Conservation (phyloP, 2,113 vertebrate genomes). For the Motacilla alba region DNA sequence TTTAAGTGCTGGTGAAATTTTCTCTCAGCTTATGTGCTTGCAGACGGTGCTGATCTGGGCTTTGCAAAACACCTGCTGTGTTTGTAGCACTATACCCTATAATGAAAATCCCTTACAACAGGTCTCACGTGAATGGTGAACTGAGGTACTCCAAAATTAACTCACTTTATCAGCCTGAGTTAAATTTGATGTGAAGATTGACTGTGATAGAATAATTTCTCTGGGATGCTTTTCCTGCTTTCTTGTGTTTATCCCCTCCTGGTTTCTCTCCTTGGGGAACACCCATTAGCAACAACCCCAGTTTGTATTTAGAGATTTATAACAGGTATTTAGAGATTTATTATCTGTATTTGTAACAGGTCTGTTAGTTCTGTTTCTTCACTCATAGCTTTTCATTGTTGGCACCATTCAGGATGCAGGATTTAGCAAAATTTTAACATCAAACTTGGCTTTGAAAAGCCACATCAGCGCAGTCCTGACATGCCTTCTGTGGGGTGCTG, state of each 20-base stretch:
- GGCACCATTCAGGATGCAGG: not conserved
- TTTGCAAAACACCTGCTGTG: not conserved
- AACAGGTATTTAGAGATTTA: not conserved
- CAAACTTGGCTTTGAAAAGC: not conserved
- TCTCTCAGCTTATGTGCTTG: rapidly evolving
- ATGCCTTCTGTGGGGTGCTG: not conserved
- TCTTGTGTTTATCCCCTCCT: not conserved
- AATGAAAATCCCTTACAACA: not conserved
- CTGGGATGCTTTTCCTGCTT: not conserved
- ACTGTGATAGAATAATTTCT: not conserved
- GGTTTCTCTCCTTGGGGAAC: not conserved
- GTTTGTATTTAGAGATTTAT: not conserved
- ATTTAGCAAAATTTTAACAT: not conserved
- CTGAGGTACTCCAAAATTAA: not conserved
- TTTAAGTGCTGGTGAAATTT: not conserved
- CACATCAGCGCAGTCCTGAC: not conserved
- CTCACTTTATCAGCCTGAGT: not conserved
- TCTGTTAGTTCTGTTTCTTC: not conserved
- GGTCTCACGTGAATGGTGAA: not conserved
- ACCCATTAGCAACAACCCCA: not conserved
- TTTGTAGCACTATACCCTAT: not conserved
- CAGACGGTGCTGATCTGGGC: not conserved
- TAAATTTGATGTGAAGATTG: not conserved
- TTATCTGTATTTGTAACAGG: not conserved
- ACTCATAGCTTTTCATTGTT: not conserved